Conservation (phyloP, 2,888 invertebrate species). For the Empis livida region DNA sequence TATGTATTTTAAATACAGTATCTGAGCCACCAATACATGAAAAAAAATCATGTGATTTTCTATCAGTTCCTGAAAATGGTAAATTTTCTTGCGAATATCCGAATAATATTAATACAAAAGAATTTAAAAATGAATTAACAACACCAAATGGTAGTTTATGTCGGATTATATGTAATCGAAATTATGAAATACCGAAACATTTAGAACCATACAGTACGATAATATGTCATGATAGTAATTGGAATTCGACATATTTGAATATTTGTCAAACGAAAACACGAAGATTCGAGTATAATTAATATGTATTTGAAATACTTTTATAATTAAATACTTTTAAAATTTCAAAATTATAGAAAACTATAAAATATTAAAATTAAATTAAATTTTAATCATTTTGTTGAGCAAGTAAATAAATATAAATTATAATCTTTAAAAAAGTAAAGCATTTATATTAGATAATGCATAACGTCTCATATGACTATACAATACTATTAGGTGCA, state of each 20-base stretch:
- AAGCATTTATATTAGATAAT: no score
- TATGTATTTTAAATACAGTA: no score
- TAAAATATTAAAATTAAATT: no score
- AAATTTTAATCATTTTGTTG: no score
- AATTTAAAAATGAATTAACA: slow-evolving; percentile 9
- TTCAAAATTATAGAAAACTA: no score
- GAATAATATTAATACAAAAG: slow-evolving; percentile 8
- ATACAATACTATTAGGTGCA: no score
- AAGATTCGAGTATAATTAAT: background rate
- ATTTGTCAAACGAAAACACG: slow-evolving; percentile 10
- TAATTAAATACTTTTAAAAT: no score
- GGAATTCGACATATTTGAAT: slow-evolving; percentile 13
- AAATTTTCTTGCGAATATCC: slow-evolving; percentile 14
- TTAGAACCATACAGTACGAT: slow-evolving; percentile 9
- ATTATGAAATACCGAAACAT: slow-evolving; percentile 12
- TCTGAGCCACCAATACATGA: background rate
- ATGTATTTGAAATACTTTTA: no score
- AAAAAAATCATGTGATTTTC: slow-evolving; percentile 9
- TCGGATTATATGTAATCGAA: slow-evolving; percentile 11
- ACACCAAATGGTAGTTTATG: slow-evolving; percentile 14
- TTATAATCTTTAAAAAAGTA: no score
- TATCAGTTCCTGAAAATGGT: slow-evolving; percentile 12
- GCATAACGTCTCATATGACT: no score
- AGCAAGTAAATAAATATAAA: no score
- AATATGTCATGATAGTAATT: slow-evolving; percentile 11